phyloP scores from a whole-genome alignment of 2,113 vertebrate species.

The Campylomormyrus numenius region DNA sequence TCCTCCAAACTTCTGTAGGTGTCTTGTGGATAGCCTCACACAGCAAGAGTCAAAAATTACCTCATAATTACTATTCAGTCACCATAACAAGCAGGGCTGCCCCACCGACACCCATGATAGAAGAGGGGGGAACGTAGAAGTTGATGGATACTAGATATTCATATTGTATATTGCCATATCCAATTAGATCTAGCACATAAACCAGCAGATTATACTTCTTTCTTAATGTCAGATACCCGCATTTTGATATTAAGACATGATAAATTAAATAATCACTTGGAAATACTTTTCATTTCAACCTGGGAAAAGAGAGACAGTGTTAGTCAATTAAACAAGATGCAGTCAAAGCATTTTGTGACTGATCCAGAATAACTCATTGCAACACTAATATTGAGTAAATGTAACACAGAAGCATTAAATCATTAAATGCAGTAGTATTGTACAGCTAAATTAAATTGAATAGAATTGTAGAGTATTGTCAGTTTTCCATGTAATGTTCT shows the following conservation, averaged over 20 bases:
- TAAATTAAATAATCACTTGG: slow-evolving; percentile 43
- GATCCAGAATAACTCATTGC: background rate
- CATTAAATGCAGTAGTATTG: background rate
- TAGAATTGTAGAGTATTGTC: background rate
- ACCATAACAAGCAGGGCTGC: slow-evolving; percentile 67
- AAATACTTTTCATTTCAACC: slow-evolving; percentile 46
- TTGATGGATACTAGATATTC: slow-evolving; percentile 63
- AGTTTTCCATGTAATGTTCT: background rate
- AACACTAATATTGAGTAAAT: background rate
- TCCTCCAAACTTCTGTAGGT: slow-evolving; percentile 49
- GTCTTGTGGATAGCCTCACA: slow-evolving; percentile 63
- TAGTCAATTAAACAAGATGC: background rate
- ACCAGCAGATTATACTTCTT: slow-evolving; percentile 58
- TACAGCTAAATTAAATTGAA: background rate
- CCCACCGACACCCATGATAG: slow-evolving; percentile 52
- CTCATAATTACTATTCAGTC: slow-evolving; percentile 70
- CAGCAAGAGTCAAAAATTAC: slow-evolving; percentile 63
- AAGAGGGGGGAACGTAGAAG: slow-evolving; percentile 53
- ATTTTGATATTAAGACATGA: slow-evolving; percentile 56
- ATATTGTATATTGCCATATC: slow-evolving; percentile 65
- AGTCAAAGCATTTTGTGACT: background rate
- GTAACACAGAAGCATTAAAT: background rate
- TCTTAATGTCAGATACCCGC: slow-evolving; percentile 42
- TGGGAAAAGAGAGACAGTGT: background rate
- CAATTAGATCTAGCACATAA: slow-evolving; percentile 71